Evolutionary conservation across 2,888 invertebrate species (phyloP), one percentile per base, ranked within the genome.

Genomic region (Nomada flava): DNA sequence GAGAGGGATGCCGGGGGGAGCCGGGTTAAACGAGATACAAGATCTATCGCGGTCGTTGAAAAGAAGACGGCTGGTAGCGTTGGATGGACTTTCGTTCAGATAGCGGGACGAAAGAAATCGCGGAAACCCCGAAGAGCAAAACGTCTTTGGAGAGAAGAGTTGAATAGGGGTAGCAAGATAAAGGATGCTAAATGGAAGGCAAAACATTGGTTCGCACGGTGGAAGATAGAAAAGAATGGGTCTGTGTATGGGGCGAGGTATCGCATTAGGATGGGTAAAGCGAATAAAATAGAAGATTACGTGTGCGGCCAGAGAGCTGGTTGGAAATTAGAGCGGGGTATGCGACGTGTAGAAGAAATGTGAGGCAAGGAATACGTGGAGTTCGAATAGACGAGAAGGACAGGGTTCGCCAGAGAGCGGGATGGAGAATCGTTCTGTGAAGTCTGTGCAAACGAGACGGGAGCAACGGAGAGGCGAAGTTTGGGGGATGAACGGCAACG

Each of bases 221-320:
- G 26, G 36, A 36, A 52, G 20, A 60, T 47, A 65, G 64, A 50
- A 68, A 57, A 59, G 57, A 65, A 55, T 29, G 26, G 52, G 11
- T 20, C 20, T 7, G 20, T 18, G 62, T 55, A 15, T n/a, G 52
- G 72, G 63, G 55, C 5, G 52, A 52, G 52, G 65, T 67, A 82
- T 71, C 70, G 70, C 65, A 29, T 79, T 68, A 72, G 74, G 50
- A 44, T 59, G 71, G 69, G 47, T 67, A 55, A 68, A 63, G 83
- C 76, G 82, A 76, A 68, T 59, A 76, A 76, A 82, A 76, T 65
- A 53, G 82, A 64, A 74, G 82, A 82, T 76, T 82, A 82, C 76
- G 83, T 76, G 83, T 42, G 67, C 67, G 82, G 70, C 67, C 63
- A 76, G 67, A 82, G 76, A 76, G 62, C 63, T 18, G 69, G 77